Evolutionary conservation across 2,797 vertebrate genomes (phyloP).

Genomic region (Falco biarmicus): DNA sequence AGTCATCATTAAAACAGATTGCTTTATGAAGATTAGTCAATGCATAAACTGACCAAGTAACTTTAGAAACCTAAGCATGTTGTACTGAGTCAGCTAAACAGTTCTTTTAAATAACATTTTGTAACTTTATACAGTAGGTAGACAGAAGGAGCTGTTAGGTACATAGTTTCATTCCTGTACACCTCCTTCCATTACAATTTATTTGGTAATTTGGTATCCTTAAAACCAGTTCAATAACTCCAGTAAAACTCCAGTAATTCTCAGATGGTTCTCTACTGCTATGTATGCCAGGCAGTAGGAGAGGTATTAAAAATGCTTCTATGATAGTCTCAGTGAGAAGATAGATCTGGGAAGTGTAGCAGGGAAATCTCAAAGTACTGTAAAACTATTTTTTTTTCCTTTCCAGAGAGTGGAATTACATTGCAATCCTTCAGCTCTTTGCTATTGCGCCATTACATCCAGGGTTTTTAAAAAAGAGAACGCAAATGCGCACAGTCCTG

Average conservation of each 20-base stretch:
- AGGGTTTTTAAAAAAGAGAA: neutral
- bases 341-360: neutral
- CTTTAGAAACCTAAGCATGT: neutral
- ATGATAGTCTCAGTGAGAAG: neutral
- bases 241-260: neutral
- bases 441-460: neutral
- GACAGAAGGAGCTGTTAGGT: neutral
- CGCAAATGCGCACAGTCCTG: fast-evolving
- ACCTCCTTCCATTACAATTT: neutral
- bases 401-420: neutral
- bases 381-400: neutral
- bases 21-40: neutral
- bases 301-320: neutral
- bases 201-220: neutral
- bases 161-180: neutral
- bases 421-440: neutral
- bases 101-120: neutral
- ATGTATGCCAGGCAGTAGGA: neutral
- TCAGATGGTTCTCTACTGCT: neutral
- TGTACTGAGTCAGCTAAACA: neutral
- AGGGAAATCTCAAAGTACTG: neutral
- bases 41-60: neutral
- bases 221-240: neutral
- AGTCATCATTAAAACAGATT: neutral
- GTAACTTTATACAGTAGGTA: neutral